Evolutionary conservation across 2,113 vertebrate species (phyloP), one percentile per base, ranked within the genome.

Genomic region (Burhinus bistriatus): DNA sequence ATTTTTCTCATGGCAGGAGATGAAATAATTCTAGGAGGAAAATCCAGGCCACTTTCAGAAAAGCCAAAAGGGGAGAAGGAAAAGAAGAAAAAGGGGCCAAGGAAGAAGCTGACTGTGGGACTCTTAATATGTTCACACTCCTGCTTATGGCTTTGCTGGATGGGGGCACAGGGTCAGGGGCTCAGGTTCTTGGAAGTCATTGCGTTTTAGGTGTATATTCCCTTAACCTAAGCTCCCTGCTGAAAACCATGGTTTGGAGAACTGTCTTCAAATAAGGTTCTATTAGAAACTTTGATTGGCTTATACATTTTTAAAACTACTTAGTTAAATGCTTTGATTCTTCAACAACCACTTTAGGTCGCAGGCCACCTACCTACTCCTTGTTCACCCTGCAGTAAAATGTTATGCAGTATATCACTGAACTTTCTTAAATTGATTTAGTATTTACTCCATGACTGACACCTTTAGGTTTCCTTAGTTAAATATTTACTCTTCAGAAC

Each of bases 401-500:
- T 59, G 32, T 70, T 83, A 36, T 9, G 62, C 49, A 58, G 20
- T 58, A 11, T 55, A 54, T 49, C 55, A 19, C 58, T 59, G 58
- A 85, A 70, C 25, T 80, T 70, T 83, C 71, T 73, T 30, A 81
- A 66, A 71, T 5, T 80, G 54, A 64, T 91, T 51, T 87, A 77
- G 32, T 94, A 59, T 91, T 90, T 94, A 70, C 42, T 94, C 71
- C 21, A 10, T 88, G 82, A 76, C 38, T 70, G 91, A 62, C n/a
- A 89, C 62, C 78, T 88, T 83, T 77, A 30, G 54, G 9, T 91
- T 94, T 96, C 51, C 78, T 73, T 80, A 44, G 47, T 93, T 85
- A 95, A 97, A 91, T 91, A 86, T 91, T 90, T 88, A 77, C 66
- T 88, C 70, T 86, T 95, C 42, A 70, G 68, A 91, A 73, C 22